Percentiles rank a stretch among this genome's conserved stretches.
These are phyloP conservation scores for Lates calcarifer DNA, from an alignment of 2,113 vertebrate species.

Conservation along the genomic window DNA sequence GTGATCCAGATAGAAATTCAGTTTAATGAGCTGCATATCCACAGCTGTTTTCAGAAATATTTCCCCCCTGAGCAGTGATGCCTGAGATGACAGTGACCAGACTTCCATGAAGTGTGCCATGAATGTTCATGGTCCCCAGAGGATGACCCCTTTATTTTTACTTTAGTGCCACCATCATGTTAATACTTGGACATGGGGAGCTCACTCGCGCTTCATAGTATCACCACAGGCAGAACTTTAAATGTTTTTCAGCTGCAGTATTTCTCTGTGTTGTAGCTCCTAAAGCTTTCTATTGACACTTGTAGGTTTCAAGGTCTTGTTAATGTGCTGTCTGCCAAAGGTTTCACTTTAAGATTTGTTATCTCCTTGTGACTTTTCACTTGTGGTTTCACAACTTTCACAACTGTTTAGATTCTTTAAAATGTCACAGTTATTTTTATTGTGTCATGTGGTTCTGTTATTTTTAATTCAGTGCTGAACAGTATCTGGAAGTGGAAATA, in stretches of 20 bases:
- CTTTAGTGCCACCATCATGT: neutral
- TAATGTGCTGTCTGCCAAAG: conserved; percentile 68
- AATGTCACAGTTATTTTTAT: conserved; percentile 19
- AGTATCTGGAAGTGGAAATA: neutral
- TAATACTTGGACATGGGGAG: neutral
- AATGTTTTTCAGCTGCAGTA: neutral
- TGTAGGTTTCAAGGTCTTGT: conserved; percentile 13
- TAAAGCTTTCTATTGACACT: conserved; percentile 5
- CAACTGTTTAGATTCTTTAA: conserved; percentile 22
- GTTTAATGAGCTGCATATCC: neutral
- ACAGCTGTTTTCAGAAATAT: neutral
- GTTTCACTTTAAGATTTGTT: conserved; percentile 35
- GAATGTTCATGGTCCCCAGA: neutral
- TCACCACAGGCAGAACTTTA: conserved; percentile 9
- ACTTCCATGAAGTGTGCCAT: neutral
- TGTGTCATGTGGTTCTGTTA: conserved; percentile 15
- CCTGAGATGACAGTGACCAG: neutral
- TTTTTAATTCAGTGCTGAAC: neutral
- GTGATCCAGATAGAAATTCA: neutral
- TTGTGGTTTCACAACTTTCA: conserved; percentile 15
- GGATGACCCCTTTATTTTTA: neutral
- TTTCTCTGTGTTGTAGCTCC: neutral
- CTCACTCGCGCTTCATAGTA: neutral
- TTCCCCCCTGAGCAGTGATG: neutral
- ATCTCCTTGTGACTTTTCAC: conserved; percentile 10